phyloP scores from a whole-genome alignment of 2,888 invertebrate genomes.

The Caenorhabditis wallacei region DNA sequence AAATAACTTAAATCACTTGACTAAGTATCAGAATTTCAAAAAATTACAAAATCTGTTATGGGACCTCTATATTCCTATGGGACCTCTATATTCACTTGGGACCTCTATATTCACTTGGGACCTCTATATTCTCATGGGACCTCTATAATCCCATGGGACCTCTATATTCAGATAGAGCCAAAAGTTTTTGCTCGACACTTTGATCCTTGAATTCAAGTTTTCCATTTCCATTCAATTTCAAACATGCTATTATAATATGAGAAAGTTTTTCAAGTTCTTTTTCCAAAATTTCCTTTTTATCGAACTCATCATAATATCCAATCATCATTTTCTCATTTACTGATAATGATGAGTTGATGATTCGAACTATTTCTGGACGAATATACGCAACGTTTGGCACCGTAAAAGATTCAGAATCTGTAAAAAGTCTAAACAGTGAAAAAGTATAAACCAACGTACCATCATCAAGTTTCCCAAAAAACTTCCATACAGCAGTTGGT shows the following conservation, averaged over 20 bases:
- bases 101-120: too few relatives aligned
- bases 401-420: background rate
- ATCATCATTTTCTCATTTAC: background rate
- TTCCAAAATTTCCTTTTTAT: background rate
- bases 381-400: background rate
- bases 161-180: too few relatives aligned
- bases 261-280: constrained; percentile 1
- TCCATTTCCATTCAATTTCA: background rate
- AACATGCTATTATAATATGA: constrained; percentile 1
- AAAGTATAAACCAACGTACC: background rate
- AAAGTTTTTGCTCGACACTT: background rate
- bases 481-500: constrained; percentile 2
- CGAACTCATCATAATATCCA: constrained; percentile 10
- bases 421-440: background rate
- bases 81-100: too few relatives aligned
- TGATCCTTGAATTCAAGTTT: background rate
- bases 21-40: too few relatives aligned
- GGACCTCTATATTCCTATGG: too few relatives aligned
- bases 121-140: too few relatives aligned
- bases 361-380: background rate
- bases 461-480: background rate
- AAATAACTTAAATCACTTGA: too few relatives aligned
- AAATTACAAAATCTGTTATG: too few relatives aligned
- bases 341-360: background rate
- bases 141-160: too few relatives aligned